Percentiles rank a stretch among this genome's conserved stretches.
These are phyloP conservation scores for Cheilosia pagana DNA, from an alignment of 2,888 invertebrate genomes.

Conservation along the genomic window DNA sequence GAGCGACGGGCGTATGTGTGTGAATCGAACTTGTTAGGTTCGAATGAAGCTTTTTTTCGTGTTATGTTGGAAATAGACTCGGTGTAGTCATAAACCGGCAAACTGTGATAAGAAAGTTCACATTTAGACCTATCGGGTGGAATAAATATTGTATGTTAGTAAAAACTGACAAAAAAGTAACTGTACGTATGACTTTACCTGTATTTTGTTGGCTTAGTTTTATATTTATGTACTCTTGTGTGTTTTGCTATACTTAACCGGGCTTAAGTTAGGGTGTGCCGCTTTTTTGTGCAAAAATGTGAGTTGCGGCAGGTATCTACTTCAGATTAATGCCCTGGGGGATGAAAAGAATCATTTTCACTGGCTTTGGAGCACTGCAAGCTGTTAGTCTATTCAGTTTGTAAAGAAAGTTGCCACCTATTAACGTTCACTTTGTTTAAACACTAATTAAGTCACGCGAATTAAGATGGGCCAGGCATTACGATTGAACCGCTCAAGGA, in stretches of 20 bases:
- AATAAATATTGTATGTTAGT: no score
- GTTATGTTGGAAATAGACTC: constrained; percentile 5
- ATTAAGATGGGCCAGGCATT: no score
- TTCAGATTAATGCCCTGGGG: neutral
- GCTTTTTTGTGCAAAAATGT: neutral
- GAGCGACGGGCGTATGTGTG: constrained; percentile 10
- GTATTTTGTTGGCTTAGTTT: neutral
- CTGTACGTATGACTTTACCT: no score
- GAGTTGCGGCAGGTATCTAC: neutral
- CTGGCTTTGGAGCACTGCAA: neutral
- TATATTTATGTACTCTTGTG: neutral
- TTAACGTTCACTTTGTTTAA: no score
- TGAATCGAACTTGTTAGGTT: constrained; percentile 38
- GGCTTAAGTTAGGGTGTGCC: constrained; percentile 16
- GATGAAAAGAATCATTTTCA: neutral
- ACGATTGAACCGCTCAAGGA: no score
- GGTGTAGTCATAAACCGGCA: constrained; percentile 7
- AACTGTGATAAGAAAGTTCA: constrained; percentile 59
- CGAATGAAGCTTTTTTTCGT: constrained; percentile 42
- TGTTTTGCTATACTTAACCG: neutral
- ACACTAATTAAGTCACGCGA: no score
- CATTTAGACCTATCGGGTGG: constrained; percentile 15
- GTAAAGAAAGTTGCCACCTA: no score
- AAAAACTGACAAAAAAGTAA: neutral
- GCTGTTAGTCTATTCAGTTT: no score